Evolutionary conservation across 2,888 invertebrate genomes (phyloP), one percentile per base, ranked within the genome.

Genomic region (Troglohyphantes excavatus): DNA sequence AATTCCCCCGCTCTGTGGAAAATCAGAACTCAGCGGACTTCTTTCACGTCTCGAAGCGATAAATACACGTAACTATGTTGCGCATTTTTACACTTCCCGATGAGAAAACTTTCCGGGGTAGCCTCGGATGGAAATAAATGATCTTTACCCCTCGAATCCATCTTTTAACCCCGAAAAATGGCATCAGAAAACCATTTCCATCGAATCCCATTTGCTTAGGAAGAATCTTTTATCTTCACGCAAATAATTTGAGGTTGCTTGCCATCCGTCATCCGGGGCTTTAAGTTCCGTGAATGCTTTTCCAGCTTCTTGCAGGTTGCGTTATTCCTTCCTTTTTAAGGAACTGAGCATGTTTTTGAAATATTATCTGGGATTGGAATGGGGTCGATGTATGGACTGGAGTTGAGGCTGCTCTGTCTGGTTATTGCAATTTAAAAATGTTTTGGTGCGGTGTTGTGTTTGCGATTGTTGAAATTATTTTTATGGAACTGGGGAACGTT

Each of bases 181-280:
- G 88, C 88, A 88, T 88, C 88, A 88, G 88, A 88, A 88, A 88
- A 88, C 88, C 88, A 88, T 88, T 88, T 88, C 88, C 75, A 88
- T 88, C 88, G 88, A 88, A 88, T 88, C 88, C 88, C 88, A 88
- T 88, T 88, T 88, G 88, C 88, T 82, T 75, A 75, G 82, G 53
- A 65, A 23, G 72, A 78, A 78, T 88, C 87, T 88, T 88, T 88
- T 88, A 88, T 88, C 88, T 88, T 88, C 76, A 68, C 73, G 75
- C 88, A 88, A 88, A 88, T 88, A 88, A 88, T 88, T 88, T 88
- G 88, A 88, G 88, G 88, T 82, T 88, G 67, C 68, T 59, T 46
- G 7, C 68, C 82, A 82, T 82, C 76, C 59, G 33, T 88, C 88
- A 81, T 88, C 75, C 33, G 53, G 43, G 23, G 67, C 81, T 88